Conservation (phyloP, 2,113 vertebrate species). For the Sardina pilchardus region DNA sequence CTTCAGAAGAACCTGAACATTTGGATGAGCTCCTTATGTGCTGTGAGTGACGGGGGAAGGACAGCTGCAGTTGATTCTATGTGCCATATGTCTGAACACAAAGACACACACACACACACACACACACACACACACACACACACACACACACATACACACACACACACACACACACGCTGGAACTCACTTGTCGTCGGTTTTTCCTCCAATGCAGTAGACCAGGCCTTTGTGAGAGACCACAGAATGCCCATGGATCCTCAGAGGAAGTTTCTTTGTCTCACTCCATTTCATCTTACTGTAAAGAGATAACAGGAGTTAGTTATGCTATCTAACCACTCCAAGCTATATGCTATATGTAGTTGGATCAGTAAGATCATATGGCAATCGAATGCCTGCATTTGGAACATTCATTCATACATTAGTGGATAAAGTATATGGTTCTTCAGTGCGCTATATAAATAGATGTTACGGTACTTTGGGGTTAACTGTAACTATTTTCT, state of each 20-base stretch:
- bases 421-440: too few species aligned
- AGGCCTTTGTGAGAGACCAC: conserved; percentile 88
- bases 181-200: conserved; percentile 98
- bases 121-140: conserved; percentile 38
- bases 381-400: neutral
- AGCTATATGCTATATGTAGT: too few species aligned
- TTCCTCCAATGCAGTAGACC: conserved; percentile 95
- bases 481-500: too few species aligned
- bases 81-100: conserved; percentile 22
- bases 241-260: conserved; percentile 93
- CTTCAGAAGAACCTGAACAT: neutral
- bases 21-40: neutral
- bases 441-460: neutral
- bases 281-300: conserved; percentile 88
- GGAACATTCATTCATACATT: too few species aligned
- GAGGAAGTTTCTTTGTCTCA: conserved; percentile 91
- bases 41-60: conserved; percentile 45
- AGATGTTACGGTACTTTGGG: too few species aligned
- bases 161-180: conserved; percentile 35
- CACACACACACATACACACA: conserved; percentile 14
- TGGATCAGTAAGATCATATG: too few species aligned
- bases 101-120: conserved; percentile 7
- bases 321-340: neutral
- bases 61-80: conserved; percentile 55
- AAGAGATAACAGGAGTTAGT: neutral